Evolutionary conservation across 2,888 invertebrate species (phyloP).

Genomic region (Leptinotarsa tumamoca): DNA sequence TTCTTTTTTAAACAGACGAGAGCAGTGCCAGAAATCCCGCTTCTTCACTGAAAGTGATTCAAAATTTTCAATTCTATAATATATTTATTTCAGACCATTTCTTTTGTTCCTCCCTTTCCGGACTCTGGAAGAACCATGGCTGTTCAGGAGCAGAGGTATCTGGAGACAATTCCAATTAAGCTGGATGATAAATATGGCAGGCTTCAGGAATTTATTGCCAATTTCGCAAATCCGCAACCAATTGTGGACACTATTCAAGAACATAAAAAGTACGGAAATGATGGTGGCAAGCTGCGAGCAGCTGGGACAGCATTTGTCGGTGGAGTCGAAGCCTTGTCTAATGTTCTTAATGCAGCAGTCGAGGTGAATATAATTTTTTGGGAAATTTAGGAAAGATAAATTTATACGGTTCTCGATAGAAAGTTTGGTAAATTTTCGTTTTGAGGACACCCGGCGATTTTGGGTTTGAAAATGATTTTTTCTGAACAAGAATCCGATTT

Average conservation of each 20-base stretch:
- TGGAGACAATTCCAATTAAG: conserved; percentile 58
- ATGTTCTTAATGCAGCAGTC: conserved; percentile 59
- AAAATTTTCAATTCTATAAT: too few relatives aligned
- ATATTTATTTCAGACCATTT: conserved; percentile 18
- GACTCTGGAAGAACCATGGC: conserved; percentile 60
- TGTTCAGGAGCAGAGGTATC: conserved; percentile 52
- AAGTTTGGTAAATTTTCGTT: neutral
- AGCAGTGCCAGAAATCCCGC: too few relatives aligned
- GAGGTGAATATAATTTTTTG: conserved; percentile 55
- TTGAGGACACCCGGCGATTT: too few relatives aligned
- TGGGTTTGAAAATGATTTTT: too few relatives aligned
- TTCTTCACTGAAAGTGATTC: too few relatives aligned
- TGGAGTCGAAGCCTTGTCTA: conserved; percentile 74
- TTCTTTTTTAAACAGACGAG: too few relatives aligned
- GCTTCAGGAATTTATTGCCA: conserved; percentile 58
- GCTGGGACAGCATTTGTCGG: conserved; percentile 75
- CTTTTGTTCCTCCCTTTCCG: conserved; percentile 52
- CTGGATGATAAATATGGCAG: conserved; percentile 59
- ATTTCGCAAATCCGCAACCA: conserved; percentile 71
- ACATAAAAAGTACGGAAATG: conserved; percentile 84
- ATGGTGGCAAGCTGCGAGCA: conserved; percentile 75
- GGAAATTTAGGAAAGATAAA: too few relatives aligned
- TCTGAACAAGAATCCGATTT: too few relatives aligned
- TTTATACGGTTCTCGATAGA: neutral
- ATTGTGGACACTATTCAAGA: conserved; percentile 82